phyloP scores from a whole-genome alignment of 2,888 invertebrate species.

The Troides oblongomaculatus region DNA sequence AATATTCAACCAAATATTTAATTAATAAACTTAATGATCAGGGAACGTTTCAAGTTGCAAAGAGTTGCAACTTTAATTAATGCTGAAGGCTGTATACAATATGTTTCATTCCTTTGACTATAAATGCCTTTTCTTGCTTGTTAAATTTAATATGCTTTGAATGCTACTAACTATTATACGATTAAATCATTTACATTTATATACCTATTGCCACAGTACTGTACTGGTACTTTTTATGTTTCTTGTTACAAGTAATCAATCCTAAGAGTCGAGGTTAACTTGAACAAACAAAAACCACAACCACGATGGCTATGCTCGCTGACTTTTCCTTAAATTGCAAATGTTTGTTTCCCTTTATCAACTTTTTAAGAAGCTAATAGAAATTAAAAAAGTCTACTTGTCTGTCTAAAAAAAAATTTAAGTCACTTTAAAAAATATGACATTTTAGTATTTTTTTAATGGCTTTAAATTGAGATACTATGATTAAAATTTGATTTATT shows the following conservation, averaged over 20 bases:
- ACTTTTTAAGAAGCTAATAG: too few relatives aligned
- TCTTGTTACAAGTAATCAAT: constrained; percentile 24
- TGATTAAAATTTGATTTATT: too few relatives aligned
- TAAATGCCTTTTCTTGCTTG: constrained; percentile 9
- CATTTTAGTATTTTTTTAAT: too few relatives aligned
- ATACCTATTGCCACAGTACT: not conserved
- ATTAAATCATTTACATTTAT: not conserved
- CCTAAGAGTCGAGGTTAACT: constrained; percentile 16
- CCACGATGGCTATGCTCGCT: constrained; percentile 15
- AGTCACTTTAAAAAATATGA: too few relatives aligned
- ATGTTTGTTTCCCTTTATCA: constrained; percentile 6
- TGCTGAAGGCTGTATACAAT: constrained; percentile 10
- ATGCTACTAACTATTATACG: not conserved
- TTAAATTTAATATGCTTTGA: constrained; percentile 11
- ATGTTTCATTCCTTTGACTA: constrained; percentile 14
- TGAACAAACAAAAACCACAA: constrained; percentile 24
- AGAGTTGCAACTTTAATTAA: constrained; percentile 19
- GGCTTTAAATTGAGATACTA: too few relatives aligned
- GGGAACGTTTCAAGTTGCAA: not conserved
- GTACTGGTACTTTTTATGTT: not conserved
- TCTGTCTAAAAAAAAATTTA: too few relatives aligned
- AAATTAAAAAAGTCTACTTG: too few relatives aligned
- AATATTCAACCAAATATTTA: constrained; percentile 4
- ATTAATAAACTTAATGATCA: constrained; percentile 12
- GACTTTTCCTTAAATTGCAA: constrained; percentile 22